Evolutionary conservation across 2,797 vertebrate genomes (phyloP), one percentile per base, ranked within the genome.

Genomic region (Manis crassicaudata): DNA sequence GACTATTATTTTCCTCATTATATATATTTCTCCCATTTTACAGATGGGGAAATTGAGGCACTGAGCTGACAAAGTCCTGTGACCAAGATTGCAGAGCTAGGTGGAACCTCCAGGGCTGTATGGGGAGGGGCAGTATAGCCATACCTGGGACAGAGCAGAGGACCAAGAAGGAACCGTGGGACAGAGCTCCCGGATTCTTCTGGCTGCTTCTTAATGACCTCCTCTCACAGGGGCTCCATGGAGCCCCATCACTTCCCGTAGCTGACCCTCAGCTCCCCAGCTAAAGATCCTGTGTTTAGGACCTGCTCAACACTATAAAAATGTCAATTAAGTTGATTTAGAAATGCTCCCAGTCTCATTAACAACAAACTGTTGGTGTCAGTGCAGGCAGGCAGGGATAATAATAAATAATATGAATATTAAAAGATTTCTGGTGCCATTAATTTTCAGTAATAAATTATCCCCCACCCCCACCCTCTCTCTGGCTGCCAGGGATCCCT

Each of bases 391-490:
- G 73, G 56, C 73, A 88, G 27, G 82, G 75, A 79, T 92, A 95
- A 96, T 95, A 95, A 96, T 97, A 97, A 97, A 92, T 98, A 97
- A 96, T 90, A 94, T 91, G 94, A 96, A 90, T 95, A 96, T 96
- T 96, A 96, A 93, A 86, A 97, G 92, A 54, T 54, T 85, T 50
- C 95, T 93, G 68, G 72, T 90, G 81, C 92, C 95, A 96, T 95
- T 92, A 46, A 97, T 89, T 96, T 76, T 97, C 96, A 95, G 65
- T 88, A 94, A 77, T 88, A 90, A 85, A 86, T 88, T 35, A 96
- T 58, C 8, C 50, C 50, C 21, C 37, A 40, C 50, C 27, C 43
- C 18, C 3, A 32, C 25, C 3, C n/a, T 77, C 50, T 81, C 25
- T 62, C 82, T 91, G 60, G 89, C 46, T 85, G 67, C 82, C 46